These are phyloP conservation scores for Sphaerodactylus townsendi DNA, from an alignment of 2,113 vertebrate genomes.

Conservation along the genomic window DNA sequence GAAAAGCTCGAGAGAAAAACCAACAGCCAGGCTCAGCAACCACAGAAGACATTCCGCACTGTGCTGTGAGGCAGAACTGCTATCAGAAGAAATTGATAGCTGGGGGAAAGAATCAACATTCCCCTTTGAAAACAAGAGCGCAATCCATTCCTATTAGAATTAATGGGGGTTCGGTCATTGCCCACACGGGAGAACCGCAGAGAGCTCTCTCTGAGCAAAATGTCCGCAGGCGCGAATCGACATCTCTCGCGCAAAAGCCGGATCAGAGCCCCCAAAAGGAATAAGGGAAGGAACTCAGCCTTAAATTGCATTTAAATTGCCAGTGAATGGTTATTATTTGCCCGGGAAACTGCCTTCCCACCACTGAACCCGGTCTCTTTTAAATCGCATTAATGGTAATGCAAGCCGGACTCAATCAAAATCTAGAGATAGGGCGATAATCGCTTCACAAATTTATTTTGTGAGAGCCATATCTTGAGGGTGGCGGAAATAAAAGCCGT, in stretches of 20 bases:
- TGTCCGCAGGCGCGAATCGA: slow-evolving; percentile 45
- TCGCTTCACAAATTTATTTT: slow-evolving; percentile 55
- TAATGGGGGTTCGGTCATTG: background rate
- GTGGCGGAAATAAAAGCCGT: slow-evolving; percentile 30
- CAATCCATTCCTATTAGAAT: background rate
- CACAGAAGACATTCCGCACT: no score
- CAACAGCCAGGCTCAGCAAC: background rate
- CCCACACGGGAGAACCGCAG: slow-evolving; percentile 38
- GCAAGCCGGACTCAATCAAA: slow-evolving; percentile 40
- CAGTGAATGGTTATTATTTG: slow-evolving; percentile 60
- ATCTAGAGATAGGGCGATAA: slow-evolving; percentile 45
- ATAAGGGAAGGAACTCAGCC: slow-evolving; percentile 24
- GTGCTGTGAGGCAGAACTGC: background rate
- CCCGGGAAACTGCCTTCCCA: slow-evolving; percentile 30
- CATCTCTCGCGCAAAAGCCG: slow-evolving; percentile 46
- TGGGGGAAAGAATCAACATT: background rate
- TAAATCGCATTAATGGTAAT: slow-evolving; percentile 66
- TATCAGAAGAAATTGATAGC: background rate
- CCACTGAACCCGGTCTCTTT: background rate
- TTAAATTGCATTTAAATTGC: slow-evolving; percentile 57
- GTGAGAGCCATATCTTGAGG: slow-evolving; percentile 34
- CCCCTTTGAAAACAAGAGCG: background rate
- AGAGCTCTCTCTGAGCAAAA: slow-evolving; percentile 54
- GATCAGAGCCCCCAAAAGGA: slow-evolving; percentile 34
- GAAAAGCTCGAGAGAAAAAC: background rate